Base-by-base conservation (phyloP, 2,888 invertebrate genomes). In the Gymnocheta viridis region DNA sequence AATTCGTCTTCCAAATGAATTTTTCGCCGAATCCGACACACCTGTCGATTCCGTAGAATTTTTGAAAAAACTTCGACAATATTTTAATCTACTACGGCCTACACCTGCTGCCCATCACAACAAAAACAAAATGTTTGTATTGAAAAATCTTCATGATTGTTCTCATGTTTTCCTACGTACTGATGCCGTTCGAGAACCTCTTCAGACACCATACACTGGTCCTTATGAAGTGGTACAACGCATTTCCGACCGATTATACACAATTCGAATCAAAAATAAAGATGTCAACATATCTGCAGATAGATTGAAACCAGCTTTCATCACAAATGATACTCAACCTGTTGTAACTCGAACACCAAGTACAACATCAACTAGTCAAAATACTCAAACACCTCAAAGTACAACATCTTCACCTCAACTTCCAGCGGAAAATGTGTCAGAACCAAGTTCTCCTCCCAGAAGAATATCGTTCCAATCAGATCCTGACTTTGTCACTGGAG, bases 61-160 rank as follows among this genome's bases (percentile, higher is more conserved):
- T 27, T 51, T 51, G 12, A 6, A 7, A 41, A n/a, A 62, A 62
- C 60, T 51, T 22, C 9, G 10, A 12, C 22, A 22, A 60, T 22
- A 12, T 38, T 60, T 38, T 22, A 49, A 22, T 22, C n/a, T n/a
- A 2, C 32, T 38, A 4, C 14, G 38, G 1, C 38, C 38, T 38
- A 12, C 4, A 38, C 38, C 38, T 10, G 38, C 38, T 14, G 38
- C 38, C 4, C 38, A 38, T 14, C 38, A 38, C 38, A 14, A 38
- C 19, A 80, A 77, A 17, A 60, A 51, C n/a, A 82, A 82, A 67
- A 78, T 80, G 14, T 82, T 85, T 64, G 41, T 56, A 4, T 60
- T 64, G 10, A 82, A 79, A 44, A 47, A 77, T 58, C 41, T 85
- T 17, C 19, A 32, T 67, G 49, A 67, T 67, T 49, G 22, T 14